Conservation (phyloP, 2,888 invertebrate species). For the Gymnoscelis rufifasciata region DNA sequence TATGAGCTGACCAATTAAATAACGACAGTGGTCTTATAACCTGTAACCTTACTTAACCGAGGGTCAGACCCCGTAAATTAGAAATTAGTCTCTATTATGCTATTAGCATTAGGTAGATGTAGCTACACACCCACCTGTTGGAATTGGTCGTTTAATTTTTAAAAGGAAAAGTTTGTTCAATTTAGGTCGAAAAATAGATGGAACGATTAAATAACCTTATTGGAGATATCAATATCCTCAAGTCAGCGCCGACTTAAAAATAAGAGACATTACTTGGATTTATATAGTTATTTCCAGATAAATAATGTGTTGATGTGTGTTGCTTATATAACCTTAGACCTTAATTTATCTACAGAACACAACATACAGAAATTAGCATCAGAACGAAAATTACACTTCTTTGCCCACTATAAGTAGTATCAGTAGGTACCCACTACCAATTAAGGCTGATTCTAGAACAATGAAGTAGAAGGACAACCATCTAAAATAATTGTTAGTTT, state of each 20-base stretch:
- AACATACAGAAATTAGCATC: conserved; percentile 20
- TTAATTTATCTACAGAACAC: too few relatives aligned
- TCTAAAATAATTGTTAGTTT: conserved; percentile 24
- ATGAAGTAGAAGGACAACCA: conserved; percentile 43
- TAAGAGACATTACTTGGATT: too few relatives aligned
- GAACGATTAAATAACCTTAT: too few relatives aligned
- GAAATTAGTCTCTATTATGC: too few relatives aligned
- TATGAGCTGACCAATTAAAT: not conserved
- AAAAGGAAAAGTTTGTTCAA: too few relatives aligned
- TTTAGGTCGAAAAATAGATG: too few relatives aligned
- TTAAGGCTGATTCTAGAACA: conserved; percentile 52
- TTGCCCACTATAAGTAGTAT: conserved; percentile 32
- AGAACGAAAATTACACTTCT: conserved; percentile 14
- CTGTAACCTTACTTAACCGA: conserved; percentile 1
- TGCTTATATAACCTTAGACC: not conserved
- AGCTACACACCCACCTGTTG: not conserved
- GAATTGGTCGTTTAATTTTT: too few relatives aligned
- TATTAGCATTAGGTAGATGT: not conserved
- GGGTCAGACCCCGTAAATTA: too few relatives aligned
- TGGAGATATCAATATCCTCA: too few relatives aligned
- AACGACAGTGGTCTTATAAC: not conserved
- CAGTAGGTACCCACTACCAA: conserved; percentile 13
- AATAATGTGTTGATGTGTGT: too few relatives aligned
- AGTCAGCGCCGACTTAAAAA: too few relatives aligned
- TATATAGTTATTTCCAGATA: too few relatives aligned